A percentile compares a stretch with the other conserved stretches of the same genome.
Evolutionary conservation across 2,113 vertebrate genomes (phyloP).

Genomic region (Myrmecobius fasciatus): DNA sequence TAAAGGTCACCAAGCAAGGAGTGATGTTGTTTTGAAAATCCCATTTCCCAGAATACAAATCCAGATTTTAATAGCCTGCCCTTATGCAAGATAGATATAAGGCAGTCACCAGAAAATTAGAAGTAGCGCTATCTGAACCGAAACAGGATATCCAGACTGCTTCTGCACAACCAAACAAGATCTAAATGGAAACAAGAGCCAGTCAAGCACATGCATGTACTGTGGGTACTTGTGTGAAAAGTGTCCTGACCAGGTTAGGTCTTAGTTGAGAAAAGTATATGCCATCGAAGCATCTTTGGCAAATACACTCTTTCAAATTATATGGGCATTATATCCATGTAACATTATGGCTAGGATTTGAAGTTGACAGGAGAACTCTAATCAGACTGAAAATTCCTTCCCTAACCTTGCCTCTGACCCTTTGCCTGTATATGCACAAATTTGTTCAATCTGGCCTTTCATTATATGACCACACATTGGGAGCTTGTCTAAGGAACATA

Average conservation of each 20-base stretch:
- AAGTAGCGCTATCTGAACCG: conserved; percentile 40
- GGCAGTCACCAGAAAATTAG: neutral
- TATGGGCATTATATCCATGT: conserved; percentile 24
- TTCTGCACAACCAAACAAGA: conserved; percentile 26
- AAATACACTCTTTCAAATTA: conserved; percentile 54
- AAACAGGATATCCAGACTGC: conserved; percentile 22
- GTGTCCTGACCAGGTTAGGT: conserved; percentile 51
- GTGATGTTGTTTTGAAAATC: conserved; percentile 58
- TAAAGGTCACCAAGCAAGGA: conserved; percentile 47
- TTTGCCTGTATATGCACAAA: conserved; percentile 37
- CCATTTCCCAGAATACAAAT: conserved; percentile 54
- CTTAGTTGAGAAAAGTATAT: conserved; percentile 39
- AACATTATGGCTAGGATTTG: conserved; percentile 49
- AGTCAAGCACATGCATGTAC: neutral
- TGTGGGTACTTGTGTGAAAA: conserved; percentile 19
- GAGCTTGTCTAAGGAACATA: conserved; percentile 25
- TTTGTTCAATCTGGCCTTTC: conserved; percentile 47
- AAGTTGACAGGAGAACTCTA: conserved; percentile 40
- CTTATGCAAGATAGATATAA: neutral
- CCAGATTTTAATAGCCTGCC: neutral
- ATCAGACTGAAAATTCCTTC: conserved; percentile 39
- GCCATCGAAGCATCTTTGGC: conserved; percentile 33
- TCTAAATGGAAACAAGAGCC: conserved; percentile 36
- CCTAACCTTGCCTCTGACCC: conserved; percentile 38
- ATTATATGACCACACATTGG: neutral